Conservation (phyloP, 2,888 invertebrate genomes). For the Iselma pallidipennis region DNA sequence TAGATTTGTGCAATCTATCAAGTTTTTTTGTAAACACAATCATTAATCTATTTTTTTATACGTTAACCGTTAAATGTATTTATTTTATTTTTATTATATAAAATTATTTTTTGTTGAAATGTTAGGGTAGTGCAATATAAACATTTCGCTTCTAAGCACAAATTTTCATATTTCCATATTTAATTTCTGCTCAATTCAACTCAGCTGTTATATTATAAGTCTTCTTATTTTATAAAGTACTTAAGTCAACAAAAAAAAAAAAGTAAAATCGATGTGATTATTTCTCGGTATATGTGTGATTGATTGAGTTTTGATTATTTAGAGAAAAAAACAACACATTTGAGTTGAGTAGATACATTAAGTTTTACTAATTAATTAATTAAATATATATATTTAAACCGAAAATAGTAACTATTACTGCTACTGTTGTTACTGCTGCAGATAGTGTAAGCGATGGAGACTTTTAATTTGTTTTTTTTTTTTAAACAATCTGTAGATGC, state of each 20-base stretch:
- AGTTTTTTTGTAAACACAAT: constrained; percentile 28
- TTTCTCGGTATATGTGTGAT: too few relatives aligned
- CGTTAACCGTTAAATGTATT: constrained; percentile 47
- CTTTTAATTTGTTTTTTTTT: constrained; percentile 45
- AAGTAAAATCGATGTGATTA: neutral
- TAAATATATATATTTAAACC: too few relatives aligned
- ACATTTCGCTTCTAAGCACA: constrained; percentile 6
- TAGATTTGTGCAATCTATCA: too few relatives aligned
- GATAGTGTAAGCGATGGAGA: constrained; percentile 49
- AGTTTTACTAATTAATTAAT: neutral
- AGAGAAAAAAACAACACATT: neutral
- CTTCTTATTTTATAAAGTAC: constrained; percentile 11
- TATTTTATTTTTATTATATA: constrained; percentile 34
- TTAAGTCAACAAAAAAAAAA: constrained; percentile 10
- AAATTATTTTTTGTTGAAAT: constrained; percentile 36
- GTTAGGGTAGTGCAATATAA: constrained; percentile 39
- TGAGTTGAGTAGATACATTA: constrained; percentile 27
- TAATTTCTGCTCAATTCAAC: constrained; percentile 23
- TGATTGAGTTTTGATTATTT: neutral
- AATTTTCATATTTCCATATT: constrained; percentile 15
- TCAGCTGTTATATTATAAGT: neutral
- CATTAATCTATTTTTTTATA: constrained; percentile 44
- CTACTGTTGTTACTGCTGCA: constrained; percentile 19
- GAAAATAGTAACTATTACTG: constrained; percentile 13
- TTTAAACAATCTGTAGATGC: constrained; percentile 45